phyloP scores from a whole-genome alignment of 2,797 vertebrate genomes.

The Onychomys arenicola region DNA sequence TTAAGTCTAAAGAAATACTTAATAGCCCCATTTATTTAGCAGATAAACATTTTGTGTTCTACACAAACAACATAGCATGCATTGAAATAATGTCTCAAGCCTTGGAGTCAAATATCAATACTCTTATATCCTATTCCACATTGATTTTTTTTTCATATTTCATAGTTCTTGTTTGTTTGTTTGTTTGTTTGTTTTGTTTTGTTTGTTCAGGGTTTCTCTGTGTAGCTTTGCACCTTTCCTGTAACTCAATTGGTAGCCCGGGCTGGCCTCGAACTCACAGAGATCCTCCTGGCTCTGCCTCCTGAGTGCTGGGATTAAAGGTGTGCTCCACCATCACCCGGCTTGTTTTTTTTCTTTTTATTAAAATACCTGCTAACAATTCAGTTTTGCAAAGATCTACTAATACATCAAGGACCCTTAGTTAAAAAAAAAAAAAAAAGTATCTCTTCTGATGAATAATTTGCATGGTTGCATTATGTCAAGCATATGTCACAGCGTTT shows the following conservation, averaged over 20 bases:
- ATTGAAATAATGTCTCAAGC: conserved; percentile 2
- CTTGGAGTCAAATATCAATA: neutral
- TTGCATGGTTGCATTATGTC: neutral
- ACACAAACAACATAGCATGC: neutral
- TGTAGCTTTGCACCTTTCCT: too few relatives aligned
- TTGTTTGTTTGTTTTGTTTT: too few relatives aligned
- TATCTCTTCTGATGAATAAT: neutral
- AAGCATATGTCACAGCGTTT: neutral
- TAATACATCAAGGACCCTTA: neutral
- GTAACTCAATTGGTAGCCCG: too few relatives aligned
- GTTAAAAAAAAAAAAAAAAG: neutral
- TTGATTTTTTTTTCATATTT: conserved; percentile 5
- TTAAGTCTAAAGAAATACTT: neutral
- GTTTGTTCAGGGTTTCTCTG: too few relatives aligned
- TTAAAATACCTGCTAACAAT: neutral
- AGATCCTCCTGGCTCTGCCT: too few relatives aligned
- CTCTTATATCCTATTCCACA: neutral
- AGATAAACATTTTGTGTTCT: conserved; percentile 28
- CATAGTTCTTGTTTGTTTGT: too few relatives aligned
- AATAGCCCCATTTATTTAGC: neutral
- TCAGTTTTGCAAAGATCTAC: conserved; percentile 10
- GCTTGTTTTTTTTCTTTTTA: neutral
- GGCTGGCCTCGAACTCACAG: too few relatives aligned
- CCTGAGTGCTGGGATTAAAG: too few relatives aligned
- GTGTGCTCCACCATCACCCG: too few relatives aligned